Base-by-base conservation (phyloP, 2,113 vertebrate species). In the Orthonyx spaldingii region DNA sequence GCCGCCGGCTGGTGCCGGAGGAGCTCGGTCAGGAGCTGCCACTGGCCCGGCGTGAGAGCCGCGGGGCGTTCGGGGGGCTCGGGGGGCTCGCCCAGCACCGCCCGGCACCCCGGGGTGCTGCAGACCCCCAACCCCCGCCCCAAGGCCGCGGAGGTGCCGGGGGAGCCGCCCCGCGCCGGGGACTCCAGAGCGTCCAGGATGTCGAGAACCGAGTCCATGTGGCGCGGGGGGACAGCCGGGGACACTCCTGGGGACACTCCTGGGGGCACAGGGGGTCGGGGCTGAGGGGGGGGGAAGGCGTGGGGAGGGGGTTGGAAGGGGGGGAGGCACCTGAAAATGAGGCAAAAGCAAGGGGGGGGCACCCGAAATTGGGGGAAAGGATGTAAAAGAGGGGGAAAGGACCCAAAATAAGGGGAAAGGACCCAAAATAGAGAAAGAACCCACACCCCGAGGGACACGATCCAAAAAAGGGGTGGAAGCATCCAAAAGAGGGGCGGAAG, bases 151-250 rank as follows among this genome's bases (percentile, higher is more conserved):
- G 98, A 61, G 4, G 84, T 47, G 7, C 92, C 35, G 85, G 95
- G 14, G 52, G 55, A 10, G 64, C 49, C 6, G 30, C 89, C 79
- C 55, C 24, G 57, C 98, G 72, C 1, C 32, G 94, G 42, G 2
- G 83, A 83, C 37, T 99, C 98, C 0, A 98, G 87, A 41, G 97
- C 93, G 53, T 97, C 94, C 72, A 99, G 79, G 5, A 94, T 97
- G 57, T 44, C 53, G 33, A 98, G 97, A 87, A 99, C 95, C 1
- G 98, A 97, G 52, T 98, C 93, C 97, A 99, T 98, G 79, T 95
- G 95, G n/a, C 92, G 71, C 1, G 63, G 97, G 96, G 15, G 97
- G 66, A 56, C 52, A 37, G 16, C 1, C 14, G 50, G 39, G 47
- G 16, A 92, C 87, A 21, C 28, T 8, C 91, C 98, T 98, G 32